Evolutionary conservation across 2,888 invertebrate species (phyloP).

Genomic region (Argynnis bischoffii): DNA sequence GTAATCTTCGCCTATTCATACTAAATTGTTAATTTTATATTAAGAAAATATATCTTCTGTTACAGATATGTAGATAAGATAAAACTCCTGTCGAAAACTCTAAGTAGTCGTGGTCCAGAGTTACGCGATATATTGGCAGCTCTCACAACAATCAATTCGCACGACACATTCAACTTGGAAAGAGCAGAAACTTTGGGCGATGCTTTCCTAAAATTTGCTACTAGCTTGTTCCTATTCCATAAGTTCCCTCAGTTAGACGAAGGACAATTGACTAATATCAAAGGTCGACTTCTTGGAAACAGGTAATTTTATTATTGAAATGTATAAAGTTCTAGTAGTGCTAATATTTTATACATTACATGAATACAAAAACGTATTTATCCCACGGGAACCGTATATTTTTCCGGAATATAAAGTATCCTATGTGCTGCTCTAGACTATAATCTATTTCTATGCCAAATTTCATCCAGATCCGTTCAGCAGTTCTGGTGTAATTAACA

Average conservation of each 20-base stretch:
- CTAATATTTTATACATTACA: no score
- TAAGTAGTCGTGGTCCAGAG: slow-evolving; percentile 67
- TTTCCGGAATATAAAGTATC: no score
- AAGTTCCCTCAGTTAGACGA: slow-evolving; percentile 87
- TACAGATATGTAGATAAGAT: slow-evolving; percentile 64
- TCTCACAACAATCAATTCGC: slow-evolving; percentile 86
- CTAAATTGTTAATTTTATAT: neutral
- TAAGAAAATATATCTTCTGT: neutral
- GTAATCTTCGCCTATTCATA: no score
- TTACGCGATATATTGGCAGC: slow-evolving; percentile 80
- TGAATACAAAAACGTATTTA: no score
- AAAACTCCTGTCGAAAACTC: slow-evolving; percentile 47
- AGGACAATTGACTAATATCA: slow-evolving; percentile 89
- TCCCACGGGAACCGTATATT: no score
- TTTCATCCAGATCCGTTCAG: no score
- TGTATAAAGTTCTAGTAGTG: neutral
- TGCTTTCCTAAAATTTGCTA: slow-evolving; percentile 91
- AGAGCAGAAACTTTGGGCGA: slow-evolving; percentile 94
- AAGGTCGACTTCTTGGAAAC: slow-evolving; percentile 89
- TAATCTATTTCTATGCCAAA: no score
- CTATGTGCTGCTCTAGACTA: no score
- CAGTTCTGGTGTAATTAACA: no score
- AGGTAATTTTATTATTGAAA: slow-evolving; percentile 80
- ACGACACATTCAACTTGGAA: slow-evolving; percentile 91
- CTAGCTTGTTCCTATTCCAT: slow-evolving; percentile 87